Evolutionary conservation across 2,888 invertebrate genomes (phyloP).

Genomic region (Leptopterna dolabrata): DNA sequence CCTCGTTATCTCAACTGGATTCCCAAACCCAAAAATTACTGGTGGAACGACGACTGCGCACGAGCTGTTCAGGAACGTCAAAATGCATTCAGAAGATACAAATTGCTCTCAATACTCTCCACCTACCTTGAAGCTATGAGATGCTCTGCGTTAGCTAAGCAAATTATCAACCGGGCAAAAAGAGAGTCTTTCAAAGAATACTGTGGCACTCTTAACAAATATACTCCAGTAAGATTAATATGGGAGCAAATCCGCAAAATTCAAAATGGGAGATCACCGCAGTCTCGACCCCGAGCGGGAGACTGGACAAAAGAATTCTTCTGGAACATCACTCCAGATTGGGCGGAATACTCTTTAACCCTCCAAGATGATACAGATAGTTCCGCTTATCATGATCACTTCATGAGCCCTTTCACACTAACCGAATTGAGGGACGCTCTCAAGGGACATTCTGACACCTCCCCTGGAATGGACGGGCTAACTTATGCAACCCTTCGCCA

Average conservation of each 20-base stretch:
- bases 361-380: background rate
- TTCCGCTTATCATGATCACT: background rate
- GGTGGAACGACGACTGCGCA: constrained; percentile 22
- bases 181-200: background rate
- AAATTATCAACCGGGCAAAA: background rate
- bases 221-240: background rate
- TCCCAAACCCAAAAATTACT: background rate
- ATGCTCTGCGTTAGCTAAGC: background rate
- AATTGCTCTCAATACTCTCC: background rate
- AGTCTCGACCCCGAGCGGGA: background rate
- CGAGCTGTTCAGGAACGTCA: background rate
- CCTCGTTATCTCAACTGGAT: background rate
- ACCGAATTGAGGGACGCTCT: background rate
- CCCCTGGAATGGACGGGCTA: background rate
- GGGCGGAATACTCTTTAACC: background rate
- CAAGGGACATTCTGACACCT: background rate
- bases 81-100: background rate
- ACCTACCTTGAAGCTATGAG: background rate
- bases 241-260: background rate
- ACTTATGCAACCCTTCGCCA: background rate
- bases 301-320: background rate
- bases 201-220: background rate
- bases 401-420: background rate
- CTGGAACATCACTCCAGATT: background rate
- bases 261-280: background rate